Evolutionary conservation across 2,797 vertebrate species (phyloP), one percentile per base, ranked within the genome.

Genomic region (Sciaenops ocellatus): DNA sequence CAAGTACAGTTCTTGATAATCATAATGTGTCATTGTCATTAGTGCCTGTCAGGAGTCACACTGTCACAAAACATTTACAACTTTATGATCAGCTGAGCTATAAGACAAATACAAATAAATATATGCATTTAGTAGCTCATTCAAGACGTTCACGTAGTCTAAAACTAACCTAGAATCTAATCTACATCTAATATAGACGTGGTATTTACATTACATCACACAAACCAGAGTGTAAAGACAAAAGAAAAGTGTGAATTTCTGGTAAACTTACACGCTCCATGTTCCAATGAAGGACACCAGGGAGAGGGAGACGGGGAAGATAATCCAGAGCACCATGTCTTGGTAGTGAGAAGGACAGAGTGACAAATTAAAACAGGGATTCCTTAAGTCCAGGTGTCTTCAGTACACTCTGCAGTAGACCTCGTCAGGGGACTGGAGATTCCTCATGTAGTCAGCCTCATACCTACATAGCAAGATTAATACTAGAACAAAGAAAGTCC

Each of bases 251-350:
- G 28, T 62, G 22, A 52, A 66, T 68, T 59, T 60, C n/a, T 48
- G 24, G 41, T 76, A 74, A 71, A 95, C 96, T 96, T 93, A 96
- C 96, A 96, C 89, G 51, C 69, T 73, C 96, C 96, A 96, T 24
- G 95, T 95, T 65, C 96, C 96, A 56, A 95, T 48, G 69, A 95
- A 89, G 55, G 95, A 96, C 60, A 95, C 79, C 59, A 94, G 79
- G 13, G 93, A 89, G 54, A 96, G 92, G 15, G 75, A 56, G 68
- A 96, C 87, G 42, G 96, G 96, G 68, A 96, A 80, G 38, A 95
- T 51, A 78, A 92, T 89, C 96, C 96, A 96, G 57, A 94, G 15
- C 12, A 74, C 80, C 95, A 95, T 96, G 87, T 92, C 84, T 92
- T 66, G n/a, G 34, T 47, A 34, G 12, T 60, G 41, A 69, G 41